Evolutionary conservation across 2,888 invertebrate genomes (phyloP).

Genomic region (Thecophora atra): DNA sequence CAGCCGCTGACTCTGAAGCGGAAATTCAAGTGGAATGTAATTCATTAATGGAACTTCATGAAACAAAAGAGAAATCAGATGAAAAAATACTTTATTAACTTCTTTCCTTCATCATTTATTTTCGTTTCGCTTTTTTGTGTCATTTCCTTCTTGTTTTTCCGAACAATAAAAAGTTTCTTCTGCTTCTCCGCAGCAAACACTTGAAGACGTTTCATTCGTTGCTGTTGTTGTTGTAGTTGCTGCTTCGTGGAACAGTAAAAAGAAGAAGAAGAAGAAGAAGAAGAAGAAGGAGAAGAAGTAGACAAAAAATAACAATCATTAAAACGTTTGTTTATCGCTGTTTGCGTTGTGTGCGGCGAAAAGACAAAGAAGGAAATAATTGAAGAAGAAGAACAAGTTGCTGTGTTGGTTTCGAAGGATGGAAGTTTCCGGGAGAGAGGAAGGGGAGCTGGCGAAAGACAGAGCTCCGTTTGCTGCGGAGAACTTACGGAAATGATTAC

Average conservation of each 20-base stretch:
- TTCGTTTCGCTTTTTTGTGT: constrained; percentile 18
- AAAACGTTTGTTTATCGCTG: constrained; percentile 50
- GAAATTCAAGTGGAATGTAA: not conserved
- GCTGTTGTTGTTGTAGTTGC: not conserved
- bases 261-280: not conserved
- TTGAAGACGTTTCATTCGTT: constrained; percentile 21
- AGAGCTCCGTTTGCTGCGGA: constrained; percentile 17
- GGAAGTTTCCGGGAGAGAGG: not conserved
- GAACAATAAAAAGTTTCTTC: constrained; percentile 3
- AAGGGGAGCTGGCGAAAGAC: not conserved
- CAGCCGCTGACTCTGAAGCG: not conserved
- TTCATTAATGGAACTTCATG: constrained; percentile 20
- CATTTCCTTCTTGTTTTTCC: constrained; percentile 11
- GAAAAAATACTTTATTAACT: constrained; percentile 37
- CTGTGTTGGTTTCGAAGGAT: too few species aligned
- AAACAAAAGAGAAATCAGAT: constrained; percentile 39
- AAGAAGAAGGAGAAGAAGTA: not conserved
- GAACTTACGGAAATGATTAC: constrained; percentile 40
- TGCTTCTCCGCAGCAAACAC: not conserved
- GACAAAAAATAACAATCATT: constrained; percentile 55
- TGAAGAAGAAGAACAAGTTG: constrained; percentile 23
- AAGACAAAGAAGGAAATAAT: constrained; percentile 26
- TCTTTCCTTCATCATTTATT: constrained; percentile 23
- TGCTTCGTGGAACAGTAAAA: not conserved
- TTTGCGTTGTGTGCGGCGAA: constrained; percentile 33